Evolutionary conservation across 2,113 vertebrate species (phyloP), one percentile per base, ranked within the genome.

Genomic region (Ictalurus punctatus): DNA sequence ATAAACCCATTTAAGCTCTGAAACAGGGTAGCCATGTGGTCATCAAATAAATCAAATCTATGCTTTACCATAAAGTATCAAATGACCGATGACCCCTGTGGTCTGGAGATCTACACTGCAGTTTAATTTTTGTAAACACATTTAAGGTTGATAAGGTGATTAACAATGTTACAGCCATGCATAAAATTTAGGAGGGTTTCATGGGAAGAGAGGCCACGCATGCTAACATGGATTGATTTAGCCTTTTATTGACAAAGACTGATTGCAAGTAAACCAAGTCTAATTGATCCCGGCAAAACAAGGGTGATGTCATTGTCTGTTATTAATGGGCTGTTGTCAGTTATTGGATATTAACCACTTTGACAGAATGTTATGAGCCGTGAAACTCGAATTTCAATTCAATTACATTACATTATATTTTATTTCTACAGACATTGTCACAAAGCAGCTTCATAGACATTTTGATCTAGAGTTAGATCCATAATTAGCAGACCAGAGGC

Each of bases 231-330:
- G 19, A 87, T 87, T 71, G 85, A 91, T 81, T 16, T 48, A 23
- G 54, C 4, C 63, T 40, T 89, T 85, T 89, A 89, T 87, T 85
- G 87, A 84, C 78, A 58, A 67, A 76, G 61, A 78, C 56, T 44
- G 65, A 79, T 16, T 71, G 63, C 83, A 89, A 61, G 52, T 84
- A 88, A 92, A 92, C 81, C 2, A 56, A 48, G n/a, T 12, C 44
- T 30, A 25, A 86, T 61, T 69, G 34, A 89, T 89, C 40, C 52
- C 76, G 81, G 71, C 37, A 44, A 74, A n/a, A 58, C 19, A 44
- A 69, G 44, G 58, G 17, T 88, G 90, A 86, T 86, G 89, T 88
- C 84, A 87, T 79, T 81, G 14, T 0, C 40, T 84, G 84, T 61
- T 16, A 56, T 89, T 89, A 87, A 84, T 73, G 80, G 25, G 54